These are phyloP conservation scores for Glaucopsyche alexis DNA, from an alignment of 2,888 invertebrate genomes.

Conservation along the genomic window DNA sequence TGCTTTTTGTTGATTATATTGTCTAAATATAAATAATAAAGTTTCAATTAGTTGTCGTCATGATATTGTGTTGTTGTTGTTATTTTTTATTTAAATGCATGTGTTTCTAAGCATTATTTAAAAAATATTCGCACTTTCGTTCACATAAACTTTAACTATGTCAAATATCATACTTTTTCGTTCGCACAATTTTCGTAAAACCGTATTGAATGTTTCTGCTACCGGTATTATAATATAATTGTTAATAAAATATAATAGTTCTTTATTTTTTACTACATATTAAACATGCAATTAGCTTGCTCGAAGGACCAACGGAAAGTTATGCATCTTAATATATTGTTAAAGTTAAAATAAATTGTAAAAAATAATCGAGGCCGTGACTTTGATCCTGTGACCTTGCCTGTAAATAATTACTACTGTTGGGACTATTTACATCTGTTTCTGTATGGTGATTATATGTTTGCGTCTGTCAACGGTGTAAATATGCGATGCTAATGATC, in stretches of 20 bases:
- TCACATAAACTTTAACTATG: too few relatives aligned
- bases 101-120: too few relatives aligned
- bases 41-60: too few relatives aligned
- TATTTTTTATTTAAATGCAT: too few relatives aligned
- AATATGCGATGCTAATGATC: background rate
- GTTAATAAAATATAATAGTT: too few relatives aligned
- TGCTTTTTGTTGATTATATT: background rate
- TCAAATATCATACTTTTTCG: too few relatives aligned
- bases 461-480: background rate
- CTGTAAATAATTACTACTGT: background rate
- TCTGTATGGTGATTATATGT: background rate
- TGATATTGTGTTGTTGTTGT: too few relatives aligned
- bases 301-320: background rate
- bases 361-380: background rate
- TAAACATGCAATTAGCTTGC: background rate
- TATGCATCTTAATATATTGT: background rate
- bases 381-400: slow-evolving; percentile 13
- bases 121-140: too few relatives aligned
- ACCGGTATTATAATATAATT: too few relatives aligned
- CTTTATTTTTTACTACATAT: background rate
- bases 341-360: background rate
- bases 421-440: background rate
- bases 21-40: too few relatives aligned
- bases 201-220: too few relatives aligned
- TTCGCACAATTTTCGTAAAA: too few relatives aligned